A percentile compares a stretch with the other conserved stretches of the same genome.
Conservation (phyloP, 2,888 invertebrate species). For the Lepidonotus clava region DNA sequence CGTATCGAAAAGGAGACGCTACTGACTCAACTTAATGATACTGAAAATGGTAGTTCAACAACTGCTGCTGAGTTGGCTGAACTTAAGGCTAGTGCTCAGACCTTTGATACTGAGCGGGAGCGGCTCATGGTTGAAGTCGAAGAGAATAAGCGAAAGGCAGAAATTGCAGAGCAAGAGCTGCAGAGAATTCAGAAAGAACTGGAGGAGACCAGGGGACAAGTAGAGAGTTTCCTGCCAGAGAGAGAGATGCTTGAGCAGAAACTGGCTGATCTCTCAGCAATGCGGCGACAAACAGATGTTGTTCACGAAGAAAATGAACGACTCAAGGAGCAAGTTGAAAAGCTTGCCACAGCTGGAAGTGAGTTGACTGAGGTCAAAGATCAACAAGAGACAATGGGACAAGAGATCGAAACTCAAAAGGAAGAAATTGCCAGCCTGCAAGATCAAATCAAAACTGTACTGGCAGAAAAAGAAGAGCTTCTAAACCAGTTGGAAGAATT, state of each 20-base stretch:
- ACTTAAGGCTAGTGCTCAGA: not conserved
- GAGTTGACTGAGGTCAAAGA: not conserved
- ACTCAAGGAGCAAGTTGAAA: not conserved
- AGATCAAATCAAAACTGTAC: not conserved
- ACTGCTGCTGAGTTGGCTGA: not conserved
- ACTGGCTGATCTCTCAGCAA: slow-evolving; percentile 50
- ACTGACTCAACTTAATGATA: not conserved
- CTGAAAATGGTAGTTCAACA: not conserved
- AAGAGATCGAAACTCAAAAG: slow-evolving; percentile 2
- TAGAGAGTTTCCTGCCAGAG: slow-evolving; percentile 63
- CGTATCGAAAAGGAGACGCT: not conserved
- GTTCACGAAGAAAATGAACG: slow-evolving; percentile 50
- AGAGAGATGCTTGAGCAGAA: slow-evolving; percentile 61
- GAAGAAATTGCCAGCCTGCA: not conserved
- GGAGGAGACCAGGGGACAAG: slow-evolving; percentile 54
- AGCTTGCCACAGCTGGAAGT: not conserved
- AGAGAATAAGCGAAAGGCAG: slow-evolving; percentile 57
- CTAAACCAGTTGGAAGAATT: not conserved
- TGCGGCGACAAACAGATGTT: slow-evolving; percentile 51
- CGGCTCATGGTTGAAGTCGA: not conserved
- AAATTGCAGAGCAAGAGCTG: slow-evolving; percentile 49
- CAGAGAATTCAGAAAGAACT: slow-evolving; percentile 50
- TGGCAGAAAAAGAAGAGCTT: slow-evolving; percentile 3
- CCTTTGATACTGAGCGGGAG: slow-evolving; percentile 25
- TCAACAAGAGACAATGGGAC: not conserved